Conservation (phyloP, 2,113 vertebrate genomes). For the Campylomormyrus numenius region DNA sequence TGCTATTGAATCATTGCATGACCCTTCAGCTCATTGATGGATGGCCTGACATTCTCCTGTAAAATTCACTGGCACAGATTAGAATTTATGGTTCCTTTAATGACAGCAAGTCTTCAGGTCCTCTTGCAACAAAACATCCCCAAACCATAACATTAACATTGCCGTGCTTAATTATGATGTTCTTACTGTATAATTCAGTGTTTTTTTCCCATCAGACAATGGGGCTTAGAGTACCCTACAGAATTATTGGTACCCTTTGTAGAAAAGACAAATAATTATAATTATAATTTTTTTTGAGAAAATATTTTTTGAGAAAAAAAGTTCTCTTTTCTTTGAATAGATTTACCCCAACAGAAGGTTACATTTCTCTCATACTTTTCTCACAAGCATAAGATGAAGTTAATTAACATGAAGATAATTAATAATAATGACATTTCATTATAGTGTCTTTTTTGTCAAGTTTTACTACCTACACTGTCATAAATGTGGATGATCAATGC, state of each 20-base stretch:
- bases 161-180: not conserved
- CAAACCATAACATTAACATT: not conserved
- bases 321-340: not conserved
- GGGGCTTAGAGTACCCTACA: not conserved
- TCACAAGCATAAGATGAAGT: not conserved
- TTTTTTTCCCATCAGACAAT: not conserved
- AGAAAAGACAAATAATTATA: not conserved
- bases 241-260: not conserved
- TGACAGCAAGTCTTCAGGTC: not conserved
- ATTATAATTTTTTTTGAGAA: not conserved
- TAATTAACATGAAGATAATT: not conserved
- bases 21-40: not conserved
- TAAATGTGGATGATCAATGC: not conserved
- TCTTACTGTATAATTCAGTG: not conserved
- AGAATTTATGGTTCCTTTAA: not conserved
- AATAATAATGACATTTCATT: not conserved
- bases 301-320: not conserved
- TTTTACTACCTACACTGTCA: not conserved
- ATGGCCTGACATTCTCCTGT: not conserved
- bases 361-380: not conserved
- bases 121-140: not conserved
- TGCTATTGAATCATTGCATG: not conserved
- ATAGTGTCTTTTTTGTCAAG: not conserved
- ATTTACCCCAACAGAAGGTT: not conserved
- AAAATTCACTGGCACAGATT: not conserved